A percentile compares a stretch with the other conserved stretches of the same genome.
These are phyloP conservation scores for Cremastobaeus sp. DNA, from an alignment of 2,888 invertebrate genomes.

Conservation along the genomic window DNA sequence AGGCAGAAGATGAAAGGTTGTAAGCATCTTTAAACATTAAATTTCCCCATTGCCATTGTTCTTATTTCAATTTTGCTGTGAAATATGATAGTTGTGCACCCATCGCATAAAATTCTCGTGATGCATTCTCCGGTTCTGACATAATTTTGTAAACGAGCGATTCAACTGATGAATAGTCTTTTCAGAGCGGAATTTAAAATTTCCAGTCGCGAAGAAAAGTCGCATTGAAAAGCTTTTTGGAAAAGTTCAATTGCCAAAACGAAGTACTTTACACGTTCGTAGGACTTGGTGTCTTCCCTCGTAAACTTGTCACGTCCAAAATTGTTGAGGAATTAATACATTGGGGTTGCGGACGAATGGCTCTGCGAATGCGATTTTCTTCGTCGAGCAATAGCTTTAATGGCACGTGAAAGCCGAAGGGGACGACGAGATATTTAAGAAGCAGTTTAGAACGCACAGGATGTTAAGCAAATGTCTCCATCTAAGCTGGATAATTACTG, in stretches of 20 bases:
- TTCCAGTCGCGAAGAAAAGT: no score
- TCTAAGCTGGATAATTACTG: conserved; percentile 37
- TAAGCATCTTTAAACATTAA: no score
- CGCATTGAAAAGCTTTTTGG: no score
- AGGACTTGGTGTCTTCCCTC: conserved; percentile 24
- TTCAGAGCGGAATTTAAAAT: no score
- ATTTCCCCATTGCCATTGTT: no score
- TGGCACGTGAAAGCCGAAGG: conserved; percentile 42
- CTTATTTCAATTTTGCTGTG: no score
- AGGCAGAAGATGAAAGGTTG: no score
- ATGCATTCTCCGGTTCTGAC: no score
- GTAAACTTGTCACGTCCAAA: conserved; percentile 41
- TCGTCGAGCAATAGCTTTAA: conserved; percentile 38
- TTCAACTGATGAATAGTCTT: no score
- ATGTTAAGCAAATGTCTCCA: conserved; percentile 44
- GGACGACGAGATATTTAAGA: conserved; percentile 46
- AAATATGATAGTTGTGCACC: no score
- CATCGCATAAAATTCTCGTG: no score
- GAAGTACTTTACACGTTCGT: not conserved
- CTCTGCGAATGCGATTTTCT: conserved; percentile 41
- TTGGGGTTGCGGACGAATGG: conserved; percentile 39
- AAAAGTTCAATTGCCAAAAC: not conserved
- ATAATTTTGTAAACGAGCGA: no score
- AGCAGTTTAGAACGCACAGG: conserved; percentile 39
- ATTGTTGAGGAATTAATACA: conserved; percentile 47